Percentiles rank a stretch among this genome's conserved stretches.
Evolutionary conservation across 2,888 invertebrate species (phyloP).

Genomic region (Copidosoma aretas): DNA sequence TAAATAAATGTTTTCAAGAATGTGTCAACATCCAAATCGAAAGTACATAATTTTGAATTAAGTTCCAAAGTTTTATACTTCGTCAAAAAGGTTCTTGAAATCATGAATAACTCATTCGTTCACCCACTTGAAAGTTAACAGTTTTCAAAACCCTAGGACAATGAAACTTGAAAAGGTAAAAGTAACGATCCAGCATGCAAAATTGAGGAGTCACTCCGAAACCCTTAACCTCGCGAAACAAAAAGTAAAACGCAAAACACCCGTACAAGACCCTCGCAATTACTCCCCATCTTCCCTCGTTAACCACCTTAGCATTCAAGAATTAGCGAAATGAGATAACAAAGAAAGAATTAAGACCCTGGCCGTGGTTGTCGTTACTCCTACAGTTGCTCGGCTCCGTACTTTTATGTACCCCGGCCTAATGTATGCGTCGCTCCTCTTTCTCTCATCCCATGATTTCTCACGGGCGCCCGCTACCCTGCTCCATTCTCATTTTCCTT

Average conservation of each 20-base stretch:
- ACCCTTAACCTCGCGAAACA: conserved; percentile 55
- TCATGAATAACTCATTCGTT: too few relatives aligned
- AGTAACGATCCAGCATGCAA: background rate
- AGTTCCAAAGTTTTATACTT: too few relatives aligned
- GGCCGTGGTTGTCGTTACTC: conserved; percentile 36
- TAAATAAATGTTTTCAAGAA: too few relatives aligned
- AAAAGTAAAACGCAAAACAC: conserved; percentile 34
- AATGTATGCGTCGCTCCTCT: conserved; percentile 49
- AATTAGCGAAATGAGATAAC: conserved; percentile 57
- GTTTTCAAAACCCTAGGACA: too few relatives aligned
- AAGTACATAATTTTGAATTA: too few relatives aligned
- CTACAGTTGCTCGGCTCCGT: background rate
- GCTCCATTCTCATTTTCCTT: background rate
- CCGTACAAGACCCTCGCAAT: background rate
- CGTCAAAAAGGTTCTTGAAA: too few relatives aligned
- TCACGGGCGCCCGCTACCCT: background rate
- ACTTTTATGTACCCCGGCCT: conserved; percentile 31
- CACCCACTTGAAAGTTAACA: too few relatives aligned
- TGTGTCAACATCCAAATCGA: too few relatives aligned
- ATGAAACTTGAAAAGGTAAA: background rate
- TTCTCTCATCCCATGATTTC: conserved; percentile 9
- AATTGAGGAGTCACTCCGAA: conserved; percentile 48
- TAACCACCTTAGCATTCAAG: conserved; percentile 41
- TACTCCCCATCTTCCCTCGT: conserved; percentile 31
- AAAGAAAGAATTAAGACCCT: conserved; percentile 54